These are phyloP conservation scores for Sylvilagus bachmani DNA, from an alignment of 2,113 vertebrate species.

Conservation along the genomic window DNA sequence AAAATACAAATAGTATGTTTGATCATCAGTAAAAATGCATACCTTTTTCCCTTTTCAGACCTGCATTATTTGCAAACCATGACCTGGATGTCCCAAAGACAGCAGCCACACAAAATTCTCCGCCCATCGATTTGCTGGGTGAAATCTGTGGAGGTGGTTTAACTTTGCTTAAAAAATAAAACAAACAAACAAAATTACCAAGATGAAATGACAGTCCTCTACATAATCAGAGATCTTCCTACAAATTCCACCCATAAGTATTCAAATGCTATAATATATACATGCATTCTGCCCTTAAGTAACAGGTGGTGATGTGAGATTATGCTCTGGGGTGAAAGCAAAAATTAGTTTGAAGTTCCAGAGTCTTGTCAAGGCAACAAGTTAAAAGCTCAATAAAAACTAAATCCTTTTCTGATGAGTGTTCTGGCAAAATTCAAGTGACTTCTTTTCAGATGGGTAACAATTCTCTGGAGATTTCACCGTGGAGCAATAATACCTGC, in stretches of 20 bases:
- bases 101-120: slow-evolving; percentile 97
- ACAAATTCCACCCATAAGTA: not conserved
- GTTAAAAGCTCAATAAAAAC: slow-evolving; percentile 60
- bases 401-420: slow-evolving; percentile 58
- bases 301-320: not conserved
- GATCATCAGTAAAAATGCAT: slow-evolving; percentile 70
- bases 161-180: slow-evolving; percentile 94
- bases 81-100: slow-evolving; percentile 96
- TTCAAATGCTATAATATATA: not conserved
- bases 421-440: slow-evolving; percentile 55
- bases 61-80: slow-evolving; percentile 97
- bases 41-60: slow-evolving; percentile 99
- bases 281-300: slow-evolving; percentile 67
- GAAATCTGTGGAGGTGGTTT: slow-evolving; percentile 98
- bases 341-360: slow-evolving; percentile 58
- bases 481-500: not conserved
- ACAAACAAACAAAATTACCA: slow-evolving; percentile 74
- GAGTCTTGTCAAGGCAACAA: not conserved
- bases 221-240: slow-evolving; percentile 8
- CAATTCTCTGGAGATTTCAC: slow-evolving; percentile 57
- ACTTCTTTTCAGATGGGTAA: not conserved
- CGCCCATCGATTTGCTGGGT: slow-evolving; percentile 97
- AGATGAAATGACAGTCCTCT: slow-evolving; percentile 23
- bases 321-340: not conserved
- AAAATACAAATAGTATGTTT: not conserved